Conservation (phyloP, 2,888 invertebrate species). For the Dryadula phaetusa region DNA sequence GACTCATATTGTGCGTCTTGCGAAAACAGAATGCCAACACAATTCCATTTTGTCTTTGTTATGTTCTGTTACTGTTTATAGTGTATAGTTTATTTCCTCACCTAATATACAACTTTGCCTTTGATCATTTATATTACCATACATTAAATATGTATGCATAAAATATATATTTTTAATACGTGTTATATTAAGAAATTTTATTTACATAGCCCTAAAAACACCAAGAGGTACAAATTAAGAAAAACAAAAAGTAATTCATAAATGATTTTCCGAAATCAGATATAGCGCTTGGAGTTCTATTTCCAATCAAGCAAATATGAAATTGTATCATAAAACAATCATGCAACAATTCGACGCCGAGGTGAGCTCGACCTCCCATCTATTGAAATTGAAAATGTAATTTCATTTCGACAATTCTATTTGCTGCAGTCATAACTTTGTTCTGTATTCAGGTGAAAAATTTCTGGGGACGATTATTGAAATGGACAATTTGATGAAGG, state of each 20-base stretch:
- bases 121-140: background rate
- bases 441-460: constrained; percentile 64
- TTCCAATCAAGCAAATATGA: constrained; percentile 48
- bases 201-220: background rate
- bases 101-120: background rate
- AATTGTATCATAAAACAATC: constrained; percentile 62
- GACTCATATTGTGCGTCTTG: constrained; percentile 42
- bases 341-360: constrained; percentile 59
- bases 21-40: constrained; percentile 27
- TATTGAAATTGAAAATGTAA: constrained; percentile 79
- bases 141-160: too few species aligned
- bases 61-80: constrained; percentile 1
- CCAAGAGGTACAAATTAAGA: background rate
- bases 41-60: constrained; percentile 13
- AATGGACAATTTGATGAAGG: background rate
- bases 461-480: constrained; percentile 15
- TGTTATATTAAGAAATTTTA: background rate
- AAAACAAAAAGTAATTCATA: background rate
- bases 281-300: constrained; percentile 25
- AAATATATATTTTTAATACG: too few species aligned
- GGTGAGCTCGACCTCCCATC: constrained; percentile 70
- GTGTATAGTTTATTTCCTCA: background rate
- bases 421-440: constrained; percentile 65
- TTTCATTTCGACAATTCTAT: constrained; percentile 74
- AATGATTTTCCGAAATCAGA: constrained; percentile 13